These are phyloP conservation scores for Trichoplusia ni DNA, from an alignment of 1,140 invertebrate genomes.

Conservation along the genomic window DNA sequence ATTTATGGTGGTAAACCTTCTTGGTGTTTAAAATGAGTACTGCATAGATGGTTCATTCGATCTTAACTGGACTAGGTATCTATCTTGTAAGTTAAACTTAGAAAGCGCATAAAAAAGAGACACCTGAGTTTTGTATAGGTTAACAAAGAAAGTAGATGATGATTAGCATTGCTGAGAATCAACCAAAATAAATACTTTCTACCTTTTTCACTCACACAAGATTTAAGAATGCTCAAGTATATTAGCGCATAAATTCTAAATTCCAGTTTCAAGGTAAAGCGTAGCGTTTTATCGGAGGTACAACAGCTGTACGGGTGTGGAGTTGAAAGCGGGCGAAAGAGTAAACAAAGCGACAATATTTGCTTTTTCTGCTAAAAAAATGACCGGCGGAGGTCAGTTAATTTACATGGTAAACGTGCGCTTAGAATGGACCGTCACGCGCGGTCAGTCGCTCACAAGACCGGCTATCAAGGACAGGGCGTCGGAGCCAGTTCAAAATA, in stretches of 20 bases:
- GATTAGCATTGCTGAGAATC: too few relatives aligned
- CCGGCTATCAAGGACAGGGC: conserved; percentile 46
- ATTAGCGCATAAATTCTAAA: not conserved
- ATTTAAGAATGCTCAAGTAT: too few relatives aligned
- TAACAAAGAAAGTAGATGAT: too few relatives aligned
- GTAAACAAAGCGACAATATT: conserved; percentile 63
- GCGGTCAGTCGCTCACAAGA: conserved; percentile 52
- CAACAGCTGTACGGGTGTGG: not conserved
- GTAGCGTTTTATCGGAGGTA: conserved; percentile 1
- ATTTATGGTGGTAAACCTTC: not conserved
- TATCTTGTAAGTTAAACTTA: too few relatives aligned
- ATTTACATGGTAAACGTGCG: conserved; percentile 75
- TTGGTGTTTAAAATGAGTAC: too few relatives aligned
- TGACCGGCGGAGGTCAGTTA: conserved; percentile 61
- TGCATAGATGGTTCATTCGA: too few relatives aligned
- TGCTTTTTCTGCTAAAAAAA: conserved; percentile 71
- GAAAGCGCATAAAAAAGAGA: too few relatives aligned
- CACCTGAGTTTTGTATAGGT: too few relatives aligned
- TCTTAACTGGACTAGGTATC: too few relatives aligned
- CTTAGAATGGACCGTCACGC: conserved; percentile 76
- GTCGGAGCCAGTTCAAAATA: not conserved
- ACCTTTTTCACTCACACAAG: too few relatives aligned
- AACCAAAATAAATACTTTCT: too few relatives aligned
- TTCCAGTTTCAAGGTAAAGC: conserved; percentile 1
- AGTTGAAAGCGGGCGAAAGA: conserved; percentile 40